Percentiles rank a stretch among this genome's conserved stretches.
phyloP scores from a whole-genome alignment of 2,113 vertebrate genomes.

The Catharus minimus region DNA sequence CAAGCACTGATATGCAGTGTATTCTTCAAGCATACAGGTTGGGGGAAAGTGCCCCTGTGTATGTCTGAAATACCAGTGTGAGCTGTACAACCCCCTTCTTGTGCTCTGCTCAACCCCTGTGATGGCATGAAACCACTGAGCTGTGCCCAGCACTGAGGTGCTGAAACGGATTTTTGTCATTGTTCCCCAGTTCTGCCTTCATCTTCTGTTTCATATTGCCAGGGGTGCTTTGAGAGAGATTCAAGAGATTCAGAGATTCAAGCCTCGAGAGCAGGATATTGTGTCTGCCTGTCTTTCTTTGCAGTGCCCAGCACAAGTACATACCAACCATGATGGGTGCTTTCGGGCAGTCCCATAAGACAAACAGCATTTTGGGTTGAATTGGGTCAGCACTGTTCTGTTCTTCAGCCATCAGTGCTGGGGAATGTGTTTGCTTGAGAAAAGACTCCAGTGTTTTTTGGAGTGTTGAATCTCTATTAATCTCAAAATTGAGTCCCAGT shows the following conservation, averaged over 20 bases:
- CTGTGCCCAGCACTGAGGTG: fast-evolving
- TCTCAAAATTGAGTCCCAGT: neutral
- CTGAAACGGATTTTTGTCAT: neutral
- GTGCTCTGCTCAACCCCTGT: neutral
- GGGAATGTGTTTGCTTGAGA: neutral
- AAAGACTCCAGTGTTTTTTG: neutral
- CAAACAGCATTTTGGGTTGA: neutral
- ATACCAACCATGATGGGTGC: fast-evolving
- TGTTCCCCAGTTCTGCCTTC: neutral
- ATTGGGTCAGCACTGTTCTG: neutral
- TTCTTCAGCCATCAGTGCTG: neutral
- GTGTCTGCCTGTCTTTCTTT: neutral
- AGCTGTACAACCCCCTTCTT: neutral
- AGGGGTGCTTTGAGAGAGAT: neutral
- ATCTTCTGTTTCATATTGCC: neutral
- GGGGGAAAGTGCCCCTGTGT: neutral
- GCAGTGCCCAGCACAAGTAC: neutral
- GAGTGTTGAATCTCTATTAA: neutral
- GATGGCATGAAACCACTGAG: neutral
- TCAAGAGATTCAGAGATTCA: neutral
- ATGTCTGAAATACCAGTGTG: neutral
- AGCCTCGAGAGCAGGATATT: neutral
- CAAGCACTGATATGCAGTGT: neutral
- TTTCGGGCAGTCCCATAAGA: neutral
- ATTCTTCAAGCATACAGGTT: neutral